Base-by-base conservation (phyloP, 2,113 vertebrate genomes). In the Macquaria ambigua region DNA sequence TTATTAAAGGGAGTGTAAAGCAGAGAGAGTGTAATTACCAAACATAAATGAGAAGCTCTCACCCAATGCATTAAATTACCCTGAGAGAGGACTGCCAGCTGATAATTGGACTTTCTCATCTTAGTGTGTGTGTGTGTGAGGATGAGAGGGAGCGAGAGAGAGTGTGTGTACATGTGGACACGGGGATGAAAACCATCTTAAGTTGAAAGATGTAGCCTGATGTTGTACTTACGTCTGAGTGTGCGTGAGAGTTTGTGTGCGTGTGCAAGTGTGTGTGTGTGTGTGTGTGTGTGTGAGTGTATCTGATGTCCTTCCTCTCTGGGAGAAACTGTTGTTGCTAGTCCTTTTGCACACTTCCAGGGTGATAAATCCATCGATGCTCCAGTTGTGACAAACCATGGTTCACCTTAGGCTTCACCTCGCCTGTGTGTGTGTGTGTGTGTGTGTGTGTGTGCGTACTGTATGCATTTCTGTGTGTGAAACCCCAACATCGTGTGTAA, bases 31-130 rank as follows among this genome's bases (percentile, higher is more conserved):
- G 93, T 95, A 94, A 96, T 96, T 95, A 94, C 93, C 91, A 92
- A 93, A 93, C 94, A 94, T 92, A 94, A 93, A 95, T 95, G 93
- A 95, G 93, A 94, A 93, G 93, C 93, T 93, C 92, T 95, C 89
- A 91, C 90, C 92, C 92, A 94, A 90, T 94, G 93, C 92, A 94
- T 94, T 94, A 95, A 93, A 95, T 94, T 93, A 95, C 86, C 90
- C 93, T 93, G 77, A 93, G 91, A 89, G 90, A 93, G 92, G 88
- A 95, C 91, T 93, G 92, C 90, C 88, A 88, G 85, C 76, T 88
- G 88, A 95, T 95, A 93, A 94, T 93, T 95, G 94, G 91, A 93
- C 92, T 93, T 92, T 93, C 84, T 93, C 92, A 93, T 92, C 85
- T 90, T 46, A 39, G 69, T 52, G 84, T 74, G 84, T 58, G 69